These are phyloP conservation scores for Botrylloides violaceus DNA, from an alignment of 23 tunicate species.

Conservation along the genomic window DNA sequence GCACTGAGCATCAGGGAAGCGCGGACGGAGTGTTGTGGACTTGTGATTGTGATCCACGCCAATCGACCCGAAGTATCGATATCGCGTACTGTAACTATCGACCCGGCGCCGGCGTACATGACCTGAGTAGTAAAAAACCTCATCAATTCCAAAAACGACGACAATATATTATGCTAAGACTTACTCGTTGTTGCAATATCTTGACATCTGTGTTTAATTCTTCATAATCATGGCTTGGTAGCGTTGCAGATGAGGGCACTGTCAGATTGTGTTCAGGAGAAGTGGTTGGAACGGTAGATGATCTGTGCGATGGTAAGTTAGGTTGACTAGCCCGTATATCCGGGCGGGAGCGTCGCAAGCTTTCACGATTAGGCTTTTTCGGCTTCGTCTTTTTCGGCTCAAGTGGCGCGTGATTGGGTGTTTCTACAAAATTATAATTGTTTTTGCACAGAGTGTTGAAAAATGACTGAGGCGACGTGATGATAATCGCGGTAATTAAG, in stretches of 20 bases:
- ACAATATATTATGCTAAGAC: too few relatives aligned
- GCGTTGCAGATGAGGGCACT: not conserved
- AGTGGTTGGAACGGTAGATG: not conserved
- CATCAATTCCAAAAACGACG: too few relatives aligned
- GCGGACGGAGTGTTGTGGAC: too few relatives aligned
- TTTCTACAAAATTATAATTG: not conserved
- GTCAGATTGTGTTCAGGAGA: not conserved
- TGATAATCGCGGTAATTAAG: too few relatives aligned
- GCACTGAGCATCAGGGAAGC: too few relatives aligned
- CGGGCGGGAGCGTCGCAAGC: slow-evolving; percentile 18
- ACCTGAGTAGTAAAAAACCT: too few relatives aligned
- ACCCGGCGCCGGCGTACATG: too few relatives aligned
- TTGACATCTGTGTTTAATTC: slow-evolving; percentile 10
- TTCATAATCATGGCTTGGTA: slow-evolving; percentile 12
- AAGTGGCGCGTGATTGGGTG: not conserved
- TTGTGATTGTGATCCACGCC: too few relatives aligned
- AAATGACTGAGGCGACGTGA: too few relatives aligned
- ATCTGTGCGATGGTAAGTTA: not conserved
- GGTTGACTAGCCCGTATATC: slow-evolving; percentile 13
- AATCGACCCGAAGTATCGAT: too few relatives aligned
- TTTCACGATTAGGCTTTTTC: slow-evolving; percentile 19
- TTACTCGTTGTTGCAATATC: not conserved
- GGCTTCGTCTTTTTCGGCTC: slow-evolving; percentile 16
- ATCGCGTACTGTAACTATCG: too few relatives aligned
- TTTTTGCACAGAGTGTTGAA: too few relatives aligned